Percentiles rank a stretch among this genome's conserved stretches.
These are phyloP conservation scores for Bemisia tabaci DNA, from an alignment of 1,140 invertebrate species.

Conservation along the genomic window DNA sequence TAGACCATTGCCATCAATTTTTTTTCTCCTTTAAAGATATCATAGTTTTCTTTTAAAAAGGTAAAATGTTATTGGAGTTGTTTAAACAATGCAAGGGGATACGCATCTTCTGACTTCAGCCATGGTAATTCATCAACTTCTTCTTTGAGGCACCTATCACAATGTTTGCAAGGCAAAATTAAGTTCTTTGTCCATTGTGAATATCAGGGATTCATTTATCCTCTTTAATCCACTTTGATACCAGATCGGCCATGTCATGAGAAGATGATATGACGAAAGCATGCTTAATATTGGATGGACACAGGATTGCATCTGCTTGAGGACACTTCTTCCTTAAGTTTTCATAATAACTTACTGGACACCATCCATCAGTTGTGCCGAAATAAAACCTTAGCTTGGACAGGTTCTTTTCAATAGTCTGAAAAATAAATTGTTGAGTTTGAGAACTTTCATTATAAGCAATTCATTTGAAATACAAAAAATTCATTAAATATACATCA, in stretches of 20 bases:
- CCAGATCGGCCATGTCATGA: slow-evolving; percentile 43
- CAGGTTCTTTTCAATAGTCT: slow-evolving; percentile 33
- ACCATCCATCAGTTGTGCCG: slow-evolving; percentile 58
- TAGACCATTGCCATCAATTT: too few relatives aligned
- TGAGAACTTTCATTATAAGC: background rate
- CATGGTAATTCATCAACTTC: too few relatives aligned
- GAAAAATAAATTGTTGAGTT: slow-evolving; percentile 22
- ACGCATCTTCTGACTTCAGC: too few relatives aligned
- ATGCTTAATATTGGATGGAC: slow-evolving; percentile 49
- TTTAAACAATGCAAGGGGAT: too few relatives aligned
- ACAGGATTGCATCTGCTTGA: slow-evolving; percentile 44
- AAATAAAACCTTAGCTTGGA: slow-evolving; percentile 58
- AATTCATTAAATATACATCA: background rate
- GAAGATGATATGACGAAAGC: slow-evolving; percentile 56
- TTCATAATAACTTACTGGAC: slow-evolving; percentile 47
- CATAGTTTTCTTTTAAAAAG: too few relatives aligned
- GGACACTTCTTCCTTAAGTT: slow-evolving; percentile 45
- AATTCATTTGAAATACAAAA: background rate
- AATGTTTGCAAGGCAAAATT: too few relatives aligned
- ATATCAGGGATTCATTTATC: slow-evolving; percentile 9
- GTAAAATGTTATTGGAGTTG: too few relatives aligned
- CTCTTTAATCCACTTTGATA: slow-evolving; percentile 37
- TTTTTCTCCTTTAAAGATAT: too few relatives aligned
- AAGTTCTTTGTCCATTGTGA: too few relatives aligned
- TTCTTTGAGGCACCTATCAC: too few relatives aligned